Percentiles rank a stretch among this genome's conserved stretches.
Conservation (phyloP, 1,140 invertebrate genomes). For the Octopus bimaculoides region DNA sequence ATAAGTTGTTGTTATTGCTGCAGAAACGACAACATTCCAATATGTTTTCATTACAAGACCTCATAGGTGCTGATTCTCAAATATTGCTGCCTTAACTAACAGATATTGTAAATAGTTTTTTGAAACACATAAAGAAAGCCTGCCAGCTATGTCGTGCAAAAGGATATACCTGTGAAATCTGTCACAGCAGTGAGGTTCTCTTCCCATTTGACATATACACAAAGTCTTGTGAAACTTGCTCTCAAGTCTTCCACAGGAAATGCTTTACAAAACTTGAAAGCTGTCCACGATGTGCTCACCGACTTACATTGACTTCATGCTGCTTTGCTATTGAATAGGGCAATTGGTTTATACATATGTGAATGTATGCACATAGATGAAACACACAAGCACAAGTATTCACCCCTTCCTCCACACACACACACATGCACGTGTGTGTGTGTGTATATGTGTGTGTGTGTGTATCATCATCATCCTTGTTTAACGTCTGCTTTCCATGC, state of each 20-base stretch:
- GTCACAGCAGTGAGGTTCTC: conserved; percentile 77
- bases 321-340: too few relatives aligned
- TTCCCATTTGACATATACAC: conserved; percentile 80
- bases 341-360: too few relatives aligned
- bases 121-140: conserved; percentile 71
- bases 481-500: too few relatives aligned
- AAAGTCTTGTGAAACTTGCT: conserved; percentile 64
- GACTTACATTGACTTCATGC: too few relatives aligned
- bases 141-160: conserved; percentile 75
- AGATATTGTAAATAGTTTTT: conserved; percentile 66
- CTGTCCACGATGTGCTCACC: too few relatives aligned
- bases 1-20: conserved; percentile 68
- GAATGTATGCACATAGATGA: too few relatives aligned
- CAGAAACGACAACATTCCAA: conserved; percentile 68
- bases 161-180: conserved; percentile 90
- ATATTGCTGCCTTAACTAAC: conserved; percentile 68
- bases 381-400: too few relatives aligned
- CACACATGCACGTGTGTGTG: too few relatives aligned
- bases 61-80: conserved; percentile 66
- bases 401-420: too few relatives aligned
- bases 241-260: conserved; percentile 75
- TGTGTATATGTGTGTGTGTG: too few relatives aligned
- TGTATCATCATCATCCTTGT: too few relatives aligned
- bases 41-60: conserved; percentile 74
- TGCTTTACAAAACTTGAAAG: too few relatives aligned